Base-by-base conservation (phyloP, 1,140 invertebrate genomes). In the Metopolophium dirhodum region DNA sequence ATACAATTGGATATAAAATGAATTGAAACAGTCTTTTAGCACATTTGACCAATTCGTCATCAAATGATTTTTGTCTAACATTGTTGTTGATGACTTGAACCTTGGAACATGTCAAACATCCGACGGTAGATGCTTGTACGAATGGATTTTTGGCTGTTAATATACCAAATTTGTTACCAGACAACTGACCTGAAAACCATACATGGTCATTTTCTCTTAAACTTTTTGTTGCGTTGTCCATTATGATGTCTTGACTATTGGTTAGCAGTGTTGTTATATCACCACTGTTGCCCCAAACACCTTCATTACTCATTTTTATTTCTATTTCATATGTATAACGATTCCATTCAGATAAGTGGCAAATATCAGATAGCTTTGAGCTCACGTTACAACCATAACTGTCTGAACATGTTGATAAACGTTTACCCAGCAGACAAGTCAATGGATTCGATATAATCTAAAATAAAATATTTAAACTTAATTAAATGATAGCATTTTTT, bases 11-110 rank as follows among this genome's bases (percentile, higher is more conserved):
- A 85, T 86, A 93, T n/a, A 93, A 93, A 93, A 93, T 93, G 9
- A 93, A 93, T 85, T 93, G 77, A 45, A 93, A 93, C 91, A 93
- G 91, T 85, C 91, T 93, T 93, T 93, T 93, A 86, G 82, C 77
- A 57, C 77, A 85, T 93, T 93, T 93, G 23, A 93, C 35, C 45
- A 93, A 93, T 51, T 93, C 82, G 41, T 85, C 91, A 41, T 93
- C 91, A 51, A 86, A 54, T n/a, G 91, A 85, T 85, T 93, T 93
- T 93, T 93, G 91, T 93, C 82, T 51, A 23, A 54, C 49, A n/a
- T 93, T 86, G 23, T 93, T 93, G 23, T 83, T 85, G 18, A 93
- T 54, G 23, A 8, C n/a, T n/a, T 82, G 47, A 1, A 37, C 49
- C 41, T 85, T 93, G 11, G 91, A 93, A 93, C 91, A 93, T 20